Conservation (phyloP, 2,797 vertebrate genomes). For the Peromyscus attwateri region DNA sequence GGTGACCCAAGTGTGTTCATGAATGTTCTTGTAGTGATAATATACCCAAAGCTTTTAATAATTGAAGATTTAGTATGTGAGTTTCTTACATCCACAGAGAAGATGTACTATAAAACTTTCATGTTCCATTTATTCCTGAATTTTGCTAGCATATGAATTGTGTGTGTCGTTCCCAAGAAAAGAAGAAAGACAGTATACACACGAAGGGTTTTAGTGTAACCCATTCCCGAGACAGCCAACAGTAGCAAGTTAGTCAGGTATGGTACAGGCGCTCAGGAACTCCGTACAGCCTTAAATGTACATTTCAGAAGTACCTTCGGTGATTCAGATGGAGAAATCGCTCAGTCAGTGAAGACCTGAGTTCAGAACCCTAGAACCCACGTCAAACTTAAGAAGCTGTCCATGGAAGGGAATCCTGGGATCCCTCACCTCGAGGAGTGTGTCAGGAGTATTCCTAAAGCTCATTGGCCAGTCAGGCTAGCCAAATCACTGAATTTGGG, state of each 20-base stretch:
- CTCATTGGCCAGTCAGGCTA: not conserved
- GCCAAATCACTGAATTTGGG: not conserved
- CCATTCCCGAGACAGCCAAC: constrained; percentile 1
- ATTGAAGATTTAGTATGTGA: constrained; percentile 22
- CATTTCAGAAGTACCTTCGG: constrained; percentile 21
- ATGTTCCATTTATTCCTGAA: not conserved
- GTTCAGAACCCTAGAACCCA: too few species aligned
- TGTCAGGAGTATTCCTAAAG: not conserved
- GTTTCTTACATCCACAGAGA: not conserved
- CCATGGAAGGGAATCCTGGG: not conserved
- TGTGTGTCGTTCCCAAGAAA: not conserved
- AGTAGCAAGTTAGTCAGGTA: not conserved
- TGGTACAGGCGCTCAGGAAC: not conserved
- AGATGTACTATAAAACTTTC: not conserved
- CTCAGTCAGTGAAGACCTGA: not conserved
- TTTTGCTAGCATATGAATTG: constrained; percentile 6
- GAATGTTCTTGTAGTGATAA: not conserved
- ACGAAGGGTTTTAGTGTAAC: not conserved
- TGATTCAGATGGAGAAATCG: not conserved
- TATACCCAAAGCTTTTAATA: not conserved
- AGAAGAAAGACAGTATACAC: not conserved
- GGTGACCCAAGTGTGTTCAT: constrained; percentile 6
- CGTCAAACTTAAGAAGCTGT: not conserved
- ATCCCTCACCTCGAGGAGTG: rapidly evolving
- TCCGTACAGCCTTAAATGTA: not conserved